A percentile compares a stretch with the other conserved stretches of the same genome.
Conservation (phyloP, 2,113 vertebrate species). For the Sapajus apella region DNA sequence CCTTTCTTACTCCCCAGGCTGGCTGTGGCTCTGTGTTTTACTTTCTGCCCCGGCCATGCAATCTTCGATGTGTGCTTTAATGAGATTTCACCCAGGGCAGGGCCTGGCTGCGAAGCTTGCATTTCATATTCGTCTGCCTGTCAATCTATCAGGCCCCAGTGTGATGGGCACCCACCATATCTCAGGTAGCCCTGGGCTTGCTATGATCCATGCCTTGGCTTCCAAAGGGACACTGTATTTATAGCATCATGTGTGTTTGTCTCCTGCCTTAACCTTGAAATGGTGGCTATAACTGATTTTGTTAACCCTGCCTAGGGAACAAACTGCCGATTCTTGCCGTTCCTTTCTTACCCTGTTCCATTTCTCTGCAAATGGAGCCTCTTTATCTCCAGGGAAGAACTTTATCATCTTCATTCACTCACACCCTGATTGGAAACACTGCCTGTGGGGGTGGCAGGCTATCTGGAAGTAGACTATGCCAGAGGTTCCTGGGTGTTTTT, state of each 20-base stretch:
- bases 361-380: slow-evolving; percentile 65
- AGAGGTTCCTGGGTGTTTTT: background rate
- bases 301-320: slow-evolving; percentile 50
- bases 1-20: background rate
- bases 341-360: slow-evolving; percentile 24
- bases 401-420: slow-evolving; percentile 17
- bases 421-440: slow-evolving; percentile 51
- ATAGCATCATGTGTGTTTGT: slow-evolving; percentile 58
- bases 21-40: background rate
- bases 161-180: background rate
- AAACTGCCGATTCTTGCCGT: slow-evolving; percentile 22
- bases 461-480: slow-evolving; percentile 41
- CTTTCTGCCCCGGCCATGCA: background rate
- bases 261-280: slow-evolving; percentile 72
- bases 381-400: slow-evolving; percentile 45
- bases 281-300: slow-evolving; percentile 70
- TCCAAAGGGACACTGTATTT: slow-evolving; percentile 67
- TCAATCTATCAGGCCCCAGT: slow-evolving; percentile 34
- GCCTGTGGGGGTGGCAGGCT: background rate
- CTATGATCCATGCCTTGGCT: background rate
- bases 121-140: slow-evolving; percentile 61
- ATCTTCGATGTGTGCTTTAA: slow-evolving; percentile 58
- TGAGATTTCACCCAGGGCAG: slow-evolving; percentile 41
- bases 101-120: background rate
- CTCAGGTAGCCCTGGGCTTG: slow-evolving; percentile 34